phyloP scores from a whole-genome alignment of 2,888 invertebrate species.

The Gortyna flavago region DNA sequence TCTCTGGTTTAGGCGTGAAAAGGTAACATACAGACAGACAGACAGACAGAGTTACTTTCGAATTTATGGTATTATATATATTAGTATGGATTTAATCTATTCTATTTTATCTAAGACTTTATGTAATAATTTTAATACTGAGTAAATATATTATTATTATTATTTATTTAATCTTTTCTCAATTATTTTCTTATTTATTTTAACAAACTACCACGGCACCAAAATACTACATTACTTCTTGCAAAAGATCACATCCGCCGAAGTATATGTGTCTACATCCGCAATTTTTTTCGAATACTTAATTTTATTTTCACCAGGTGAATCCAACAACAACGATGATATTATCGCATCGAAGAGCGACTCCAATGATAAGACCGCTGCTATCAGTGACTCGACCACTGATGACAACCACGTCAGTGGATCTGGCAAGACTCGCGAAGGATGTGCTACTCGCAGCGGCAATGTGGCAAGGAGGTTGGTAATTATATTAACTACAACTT shows the following conservation, averaged over 20 bases:
- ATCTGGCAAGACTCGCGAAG: slow-evolving; percentile 62
- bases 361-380: slow-evolving; percentile 58
- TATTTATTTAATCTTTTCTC: not conserved
- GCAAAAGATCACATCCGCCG: not conserved
- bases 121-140: too few species aligned
- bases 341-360: slow-evolving; percentile 52
- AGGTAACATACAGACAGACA: too few species aligned
- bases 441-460: slow-evolving; percentile 69
- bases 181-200: not conserved
- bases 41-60: too few species aligned
- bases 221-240: not conserved
- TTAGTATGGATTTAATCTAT: not conserved
- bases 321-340: slow-evolving; percentile 58
- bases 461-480: slow-evolving; percentile 77
- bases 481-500: not conserved
- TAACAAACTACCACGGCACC: not conserved
- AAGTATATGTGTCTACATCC: not conserved
- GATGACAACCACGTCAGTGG: slow-evolving; percentile 62
- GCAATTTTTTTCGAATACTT: not conserved
- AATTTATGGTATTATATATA: too few species aligned
- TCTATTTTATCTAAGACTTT: too few species aligned
- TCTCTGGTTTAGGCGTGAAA: too few species aligned
- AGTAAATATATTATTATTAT: too few species aligned
- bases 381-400: slow-evolving; percentile 65
- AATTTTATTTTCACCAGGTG: slow-evolving; percentile 33